phyloP scores from a whole-genome alignment of 2,797 vertebrate species.

The Leuciscus waleckii region DNA sequence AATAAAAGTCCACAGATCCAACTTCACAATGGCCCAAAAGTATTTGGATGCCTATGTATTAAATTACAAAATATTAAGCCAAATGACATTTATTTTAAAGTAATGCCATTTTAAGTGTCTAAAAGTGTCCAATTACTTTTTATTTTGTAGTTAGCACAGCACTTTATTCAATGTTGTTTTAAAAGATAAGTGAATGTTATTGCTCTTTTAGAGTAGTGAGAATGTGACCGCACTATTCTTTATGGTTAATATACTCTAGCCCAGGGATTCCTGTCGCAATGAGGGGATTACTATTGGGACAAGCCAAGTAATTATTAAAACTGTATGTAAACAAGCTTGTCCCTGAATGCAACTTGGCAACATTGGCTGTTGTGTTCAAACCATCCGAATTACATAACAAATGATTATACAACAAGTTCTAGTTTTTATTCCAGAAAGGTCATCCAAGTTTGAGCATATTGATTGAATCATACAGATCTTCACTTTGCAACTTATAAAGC shows the following conservation, averaged over 20 bases:
- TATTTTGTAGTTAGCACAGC: no score
- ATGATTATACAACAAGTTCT: constrained; percentile 27
- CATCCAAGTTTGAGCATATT: constrained; percentile 31
- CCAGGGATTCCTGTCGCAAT: constrained; percentile 5
- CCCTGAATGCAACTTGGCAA: constrained; percentile 14
- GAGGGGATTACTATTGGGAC: constrained; percentile 4
- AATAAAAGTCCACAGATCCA: neutral
- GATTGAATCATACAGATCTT: constrained; percentile 20
- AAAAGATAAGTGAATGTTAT: neutral
- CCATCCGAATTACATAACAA: constrained; percentile 40
- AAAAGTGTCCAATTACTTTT: neutral
- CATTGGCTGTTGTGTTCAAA: constrained; percentile 29
- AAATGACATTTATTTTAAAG: neutral
- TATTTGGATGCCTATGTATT: constrained; percentile 19
- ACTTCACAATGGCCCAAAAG: neutral
- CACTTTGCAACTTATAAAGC: constrained; percentile 9
- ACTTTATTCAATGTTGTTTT: neutral
- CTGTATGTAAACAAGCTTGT: constrained; percentile 14
- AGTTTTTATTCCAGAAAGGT: constrained; percentile 26
- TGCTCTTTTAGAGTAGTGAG: constrained; percentile 13
- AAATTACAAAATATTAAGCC: neutral
- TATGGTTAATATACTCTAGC: constrained; percentile 18
- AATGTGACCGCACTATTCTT: constrained; percentile 13
- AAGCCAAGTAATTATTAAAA: constrained; percentile 37
- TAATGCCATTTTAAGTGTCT: neutral